Conservation (phyloP, 1,140 invertebrate species). For the Heliconius eleuchia region DNA sequence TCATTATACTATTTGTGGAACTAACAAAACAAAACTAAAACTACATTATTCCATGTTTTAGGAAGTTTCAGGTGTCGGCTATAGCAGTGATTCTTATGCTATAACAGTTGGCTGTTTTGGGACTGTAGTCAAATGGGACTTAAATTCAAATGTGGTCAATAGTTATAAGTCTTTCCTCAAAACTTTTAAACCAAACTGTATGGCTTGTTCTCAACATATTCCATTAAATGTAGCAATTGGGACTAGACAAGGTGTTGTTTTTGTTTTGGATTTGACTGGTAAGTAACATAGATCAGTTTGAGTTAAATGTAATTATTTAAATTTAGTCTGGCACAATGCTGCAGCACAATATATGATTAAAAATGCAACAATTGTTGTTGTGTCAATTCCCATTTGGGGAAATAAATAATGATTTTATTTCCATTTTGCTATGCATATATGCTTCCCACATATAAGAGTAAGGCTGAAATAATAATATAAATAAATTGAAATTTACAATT, state of each 20-base stretch:
- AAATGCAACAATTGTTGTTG: too few species aligned
- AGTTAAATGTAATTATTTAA: too few species aligned
- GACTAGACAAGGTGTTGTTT: conserved; percentile 84
- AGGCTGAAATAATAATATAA: too few species aligned
- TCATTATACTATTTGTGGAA: neutral
- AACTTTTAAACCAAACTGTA: conserved; percentile 79
- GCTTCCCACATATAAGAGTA: too few species aligned
- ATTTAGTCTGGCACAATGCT: too few species aligned
- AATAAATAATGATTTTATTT: too few species aligned
- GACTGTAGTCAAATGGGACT: conserved; percentile 85
- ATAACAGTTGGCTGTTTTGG: conserved; percentile 84
- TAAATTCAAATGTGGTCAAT: conserved; percentile 80
- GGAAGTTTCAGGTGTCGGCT: conserved; percentile 80
- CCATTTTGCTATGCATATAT: too few species aligned
- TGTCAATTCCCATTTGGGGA: too few species aligned
- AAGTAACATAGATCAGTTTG: conserved; percentile 53
- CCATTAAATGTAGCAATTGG: conserved; percentile 84
- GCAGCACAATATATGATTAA: too few species aligned
- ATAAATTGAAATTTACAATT: too few species aligned
- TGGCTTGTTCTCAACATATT: conserved; percentile 85
- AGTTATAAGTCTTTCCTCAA: conserved; percentile 70
- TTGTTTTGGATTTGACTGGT: conserved; percentile 82
- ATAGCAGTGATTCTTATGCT: conserved; percentile 72
- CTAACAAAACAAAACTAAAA: neutral
- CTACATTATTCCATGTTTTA: conserved; percentile 40